A percentile compares a stretch with the other conserved stretches of the same genome.
These are phyloP conservation scores for Callocephalon fimbriatum DNA, from an alignment of 2,113 vertebrate genomes.

Conservation along the genomic window DNA sequence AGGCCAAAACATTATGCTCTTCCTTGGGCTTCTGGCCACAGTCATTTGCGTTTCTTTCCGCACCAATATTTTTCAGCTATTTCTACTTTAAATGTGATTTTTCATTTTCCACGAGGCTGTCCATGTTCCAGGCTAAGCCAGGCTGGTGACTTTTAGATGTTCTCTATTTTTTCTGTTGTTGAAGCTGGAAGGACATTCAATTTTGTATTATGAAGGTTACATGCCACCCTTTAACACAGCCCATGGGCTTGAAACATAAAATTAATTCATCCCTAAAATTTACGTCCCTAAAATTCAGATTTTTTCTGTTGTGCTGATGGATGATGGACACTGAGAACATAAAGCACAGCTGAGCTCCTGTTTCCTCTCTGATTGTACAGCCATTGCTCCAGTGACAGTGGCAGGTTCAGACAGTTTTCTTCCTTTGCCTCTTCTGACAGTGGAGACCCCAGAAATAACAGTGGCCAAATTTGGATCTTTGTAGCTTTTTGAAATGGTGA, in stretches of 20 bases:
- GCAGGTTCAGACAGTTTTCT: background rate
- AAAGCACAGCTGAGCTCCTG: background rate
- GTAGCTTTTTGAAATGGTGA: background rate
- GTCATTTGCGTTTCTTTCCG: slow-evolving; percentile 20
- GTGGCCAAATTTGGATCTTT: background rate
- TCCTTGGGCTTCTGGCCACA: background rate
- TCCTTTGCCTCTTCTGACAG: background rate
- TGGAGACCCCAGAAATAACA: background rate
- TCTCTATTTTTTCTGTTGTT: background rate
- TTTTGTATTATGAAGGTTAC: background rate
- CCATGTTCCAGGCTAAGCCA: background rate
- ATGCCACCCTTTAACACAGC: background rate
- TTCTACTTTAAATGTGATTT: background rate
- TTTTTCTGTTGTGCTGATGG: background rate
- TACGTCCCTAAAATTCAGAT: background rate
- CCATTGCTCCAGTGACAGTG: background rate
- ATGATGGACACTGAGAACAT: background rate
- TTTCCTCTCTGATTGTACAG: background rate
- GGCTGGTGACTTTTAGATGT: background rate
- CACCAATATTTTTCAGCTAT: background rate
- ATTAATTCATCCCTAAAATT: background rate
- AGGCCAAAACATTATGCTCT: background rate
- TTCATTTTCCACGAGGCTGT: background rate
- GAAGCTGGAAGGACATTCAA: background rate
- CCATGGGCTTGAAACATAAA: background rate